Conservation (phyloP, 2,797 vertebrate species). For the Spinus olivaceus region DNA sequence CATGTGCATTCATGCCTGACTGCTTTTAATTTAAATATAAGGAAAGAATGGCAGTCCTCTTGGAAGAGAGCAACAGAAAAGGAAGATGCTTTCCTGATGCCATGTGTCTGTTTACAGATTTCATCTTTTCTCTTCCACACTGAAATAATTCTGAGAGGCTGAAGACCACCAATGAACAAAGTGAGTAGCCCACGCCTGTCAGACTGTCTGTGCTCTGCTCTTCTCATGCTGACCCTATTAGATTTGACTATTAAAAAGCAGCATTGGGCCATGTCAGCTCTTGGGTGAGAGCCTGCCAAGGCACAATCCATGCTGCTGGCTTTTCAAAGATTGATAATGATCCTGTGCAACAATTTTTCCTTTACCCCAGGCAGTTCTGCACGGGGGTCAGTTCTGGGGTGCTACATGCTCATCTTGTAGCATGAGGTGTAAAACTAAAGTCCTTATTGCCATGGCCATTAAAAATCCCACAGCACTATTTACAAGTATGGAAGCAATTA, state of each 20-base stretch:
- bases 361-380: background rate
- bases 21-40: conserved; percentile 26
- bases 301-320: background rate
- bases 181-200: background rate
- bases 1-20: background rate
- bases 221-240: background rate
- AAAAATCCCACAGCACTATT: conserved; percentile 6
- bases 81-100: background rate
- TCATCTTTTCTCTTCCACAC: background rate
- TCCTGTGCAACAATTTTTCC: background rate
- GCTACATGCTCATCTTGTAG: background rate
- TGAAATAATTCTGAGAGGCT: background rate
- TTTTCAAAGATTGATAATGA: background rate
- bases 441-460: background rate
- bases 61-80: background rate
- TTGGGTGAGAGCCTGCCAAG: conserved; percentile 29
- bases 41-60: background rate
- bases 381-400: background rate
- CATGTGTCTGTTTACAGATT: background rate
- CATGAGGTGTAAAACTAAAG: background rate
- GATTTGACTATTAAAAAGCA: conserved; percentile 39
- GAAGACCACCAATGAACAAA: background rate
- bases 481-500: conserved; percentile 7
- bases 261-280: conserved; percentile 12
- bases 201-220: background rate